phyloP scores from a whole-genome alignment of 2,113 vertebrate genomes.

The Formicarius rufipectus region DNA sequence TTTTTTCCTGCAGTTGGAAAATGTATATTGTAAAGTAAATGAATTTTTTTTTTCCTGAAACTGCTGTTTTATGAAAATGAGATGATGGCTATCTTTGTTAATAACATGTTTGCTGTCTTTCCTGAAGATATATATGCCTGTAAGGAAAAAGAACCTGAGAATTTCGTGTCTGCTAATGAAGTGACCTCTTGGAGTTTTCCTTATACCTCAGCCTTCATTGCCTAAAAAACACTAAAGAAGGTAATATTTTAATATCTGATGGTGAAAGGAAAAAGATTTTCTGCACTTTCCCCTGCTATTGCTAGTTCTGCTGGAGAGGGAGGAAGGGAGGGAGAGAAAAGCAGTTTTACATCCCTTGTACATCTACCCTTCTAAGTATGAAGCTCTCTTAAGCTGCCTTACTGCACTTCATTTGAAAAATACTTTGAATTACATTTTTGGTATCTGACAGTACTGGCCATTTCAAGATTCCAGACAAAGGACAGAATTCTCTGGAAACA shows the following conservation, averaged over 20 bases:
- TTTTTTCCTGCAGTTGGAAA: neutral
- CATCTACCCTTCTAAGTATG: neutral
- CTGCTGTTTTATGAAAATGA: neutral
- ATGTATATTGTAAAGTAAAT: neutral
- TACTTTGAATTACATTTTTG: neutral
- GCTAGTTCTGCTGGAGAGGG: neutral
- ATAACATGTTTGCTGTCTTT: neutral
- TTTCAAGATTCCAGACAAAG: neutral
- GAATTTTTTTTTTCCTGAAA: neutral
- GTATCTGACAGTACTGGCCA: neutral
- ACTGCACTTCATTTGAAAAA: neutral
- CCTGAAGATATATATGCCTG: neutral
- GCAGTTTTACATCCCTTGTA: neutral
- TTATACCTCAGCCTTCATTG: neutral
- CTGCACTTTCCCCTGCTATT: neutral
- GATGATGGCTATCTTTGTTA: neutral
- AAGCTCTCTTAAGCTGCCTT: neutral
- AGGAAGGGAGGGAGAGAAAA: fast-evolving
- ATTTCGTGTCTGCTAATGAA: neutral
- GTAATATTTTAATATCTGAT: neutral
- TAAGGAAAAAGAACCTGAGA: neutral
- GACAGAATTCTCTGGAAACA: neutral
- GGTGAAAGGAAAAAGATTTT: neutral
- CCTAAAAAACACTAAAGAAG: neutral
- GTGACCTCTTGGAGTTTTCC: neutral